Conservation (phyloP, 2,888 invertebrate species). For the Meteorus cinctellus region DNA sequence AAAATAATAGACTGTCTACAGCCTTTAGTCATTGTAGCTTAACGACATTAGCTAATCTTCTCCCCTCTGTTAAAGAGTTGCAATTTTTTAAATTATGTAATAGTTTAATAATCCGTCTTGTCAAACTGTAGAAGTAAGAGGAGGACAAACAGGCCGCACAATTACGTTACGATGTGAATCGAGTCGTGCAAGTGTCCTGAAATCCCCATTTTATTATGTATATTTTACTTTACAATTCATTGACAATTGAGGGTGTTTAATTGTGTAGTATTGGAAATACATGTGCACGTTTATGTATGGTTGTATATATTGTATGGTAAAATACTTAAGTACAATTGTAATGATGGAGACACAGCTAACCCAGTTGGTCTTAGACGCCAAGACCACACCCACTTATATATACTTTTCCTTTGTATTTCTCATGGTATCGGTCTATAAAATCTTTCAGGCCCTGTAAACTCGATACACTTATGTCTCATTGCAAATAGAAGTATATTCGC, state of each 20-base stretch:
- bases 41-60: conserved; percentile 32
- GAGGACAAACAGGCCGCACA: conserved; percentile 26
- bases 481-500: neutral
- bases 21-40: conserved; percentile 24
- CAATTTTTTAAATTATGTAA: conserved; percentile 59
- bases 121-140: conserved; percentile 4
- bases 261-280: neutral
- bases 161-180: conserved; percentile 40
- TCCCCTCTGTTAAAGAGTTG: conserved; percentile 27
- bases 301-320: conserved; percentile 1
- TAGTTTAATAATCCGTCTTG: conserved; percentile 55
- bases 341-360: neutral
- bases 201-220: conserved; percentile 19
- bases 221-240: conserved; percentile 5
- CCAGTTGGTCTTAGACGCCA: neutral
- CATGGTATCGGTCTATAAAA: neutral
- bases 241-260: conserved; percentile 10
- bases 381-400: conserved; percentile 21
- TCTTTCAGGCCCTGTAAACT: conserved; percentile 21
- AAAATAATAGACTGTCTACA: conserved; percentile 8
- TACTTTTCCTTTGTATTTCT: conserved; percentile 26
- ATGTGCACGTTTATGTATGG: neutral
- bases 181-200: conserved; percentile 14
- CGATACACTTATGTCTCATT: conserved; percentile 1
- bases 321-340: neutral